A percentile compares a stretch with the other conserved stretches of the same genome.
These are phyloP conservation scores for Aspidoscelis tigris DNA, from an alignment of 2,113 vertebrate species.

Conservation along the genomic window DNA sequence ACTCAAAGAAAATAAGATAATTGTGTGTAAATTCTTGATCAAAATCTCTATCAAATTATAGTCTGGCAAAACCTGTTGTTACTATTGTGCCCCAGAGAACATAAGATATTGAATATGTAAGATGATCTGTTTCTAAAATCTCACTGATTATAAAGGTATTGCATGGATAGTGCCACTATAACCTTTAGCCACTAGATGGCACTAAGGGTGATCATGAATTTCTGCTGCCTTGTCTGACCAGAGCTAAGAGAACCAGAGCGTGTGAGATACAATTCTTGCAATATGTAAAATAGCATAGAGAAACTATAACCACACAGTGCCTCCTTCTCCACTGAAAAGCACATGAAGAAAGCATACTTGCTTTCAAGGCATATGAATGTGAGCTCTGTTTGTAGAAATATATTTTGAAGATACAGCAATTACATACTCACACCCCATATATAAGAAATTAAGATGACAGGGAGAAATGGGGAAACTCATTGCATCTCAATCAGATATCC, in stretches of 20 bases:
- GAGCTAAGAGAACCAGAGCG: not conserved
- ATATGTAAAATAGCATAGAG: not conserved
- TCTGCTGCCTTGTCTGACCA: not conserved
- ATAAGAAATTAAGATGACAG: not conserved
- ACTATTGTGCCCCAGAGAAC: constrained; percentile 20
- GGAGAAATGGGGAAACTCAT: no score
- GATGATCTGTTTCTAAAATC: not conserved
- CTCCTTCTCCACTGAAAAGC: not conserved
- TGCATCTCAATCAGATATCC: no score
- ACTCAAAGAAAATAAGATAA: constrained; percentile 27
- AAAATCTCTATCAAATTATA: constrained; percentile 28
- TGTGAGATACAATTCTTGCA: no score
- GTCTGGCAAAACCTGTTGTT: constrained; percentile 20
- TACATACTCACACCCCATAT: not conserved
- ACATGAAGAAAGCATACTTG: not conserved
- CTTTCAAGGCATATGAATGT: not conserved
- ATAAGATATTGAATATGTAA: constrained; percentile 13
- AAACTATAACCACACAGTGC: not conserved
- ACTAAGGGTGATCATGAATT: not conserved
- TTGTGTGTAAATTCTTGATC: constrained; percentile 26
- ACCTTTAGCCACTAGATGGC: not conserved
- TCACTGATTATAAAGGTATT: not conserved
- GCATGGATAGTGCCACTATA: not conserved
- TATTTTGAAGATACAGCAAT: not conserved
- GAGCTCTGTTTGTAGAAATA: not conserved